Percentiles rank a stretch among this genome's conserved stretches.
Evolutionary conservation across 1,140 invertebrate species (phyloP).

Genomic region (Aphaenogaster ashmeadi): DNA sequence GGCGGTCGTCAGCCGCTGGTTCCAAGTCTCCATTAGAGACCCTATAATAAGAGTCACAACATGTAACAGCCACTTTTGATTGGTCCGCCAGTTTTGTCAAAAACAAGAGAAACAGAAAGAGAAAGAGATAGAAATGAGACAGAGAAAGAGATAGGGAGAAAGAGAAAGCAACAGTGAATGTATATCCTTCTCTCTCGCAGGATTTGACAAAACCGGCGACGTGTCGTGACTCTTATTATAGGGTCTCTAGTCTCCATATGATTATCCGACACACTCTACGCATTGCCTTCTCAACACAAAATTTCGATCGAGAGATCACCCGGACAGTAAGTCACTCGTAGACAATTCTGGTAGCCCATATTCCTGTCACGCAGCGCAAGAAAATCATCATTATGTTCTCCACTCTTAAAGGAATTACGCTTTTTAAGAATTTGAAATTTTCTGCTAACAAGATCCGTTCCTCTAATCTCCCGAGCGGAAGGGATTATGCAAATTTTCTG

Average conservation of each 20-base stretch:
- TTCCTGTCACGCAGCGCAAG: neutral
- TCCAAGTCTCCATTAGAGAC: constrained; percentile 16
- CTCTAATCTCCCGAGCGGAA: neutral
- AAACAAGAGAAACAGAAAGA: no score
- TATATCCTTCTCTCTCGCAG: no score
- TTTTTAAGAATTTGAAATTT: constrained; percentile 10
- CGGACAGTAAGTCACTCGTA: neutral
- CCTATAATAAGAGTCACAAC: no score
- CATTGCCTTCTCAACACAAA: neutral
- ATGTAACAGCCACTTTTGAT: no score
- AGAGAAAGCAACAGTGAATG: no score
- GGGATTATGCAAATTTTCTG: neutral
- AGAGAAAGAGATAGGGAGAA: no score
- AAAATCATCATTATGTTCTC: neutral
- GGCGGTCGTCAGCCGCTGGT: constrained; percentile 25
- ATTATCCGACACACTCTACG: neutral
- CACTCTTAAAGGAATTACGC: neutral
- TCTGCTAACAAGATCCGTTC: neutral
- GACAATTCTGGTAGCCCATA: neutral
- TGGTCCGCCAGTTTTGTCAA: no score
- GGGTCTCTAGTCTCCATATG: constrained; percentile 8
- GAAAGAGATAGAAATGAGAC: no score
- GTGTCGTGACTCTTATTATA: no score
- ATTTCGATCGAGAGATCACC: neutral
- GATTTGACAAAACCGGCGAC: no score